These are phyloP conservation scores for Hesperophylax magnus DNA, from an alignment of 1,140 invertebrate species.

Conservation along the genomic window DNA sequence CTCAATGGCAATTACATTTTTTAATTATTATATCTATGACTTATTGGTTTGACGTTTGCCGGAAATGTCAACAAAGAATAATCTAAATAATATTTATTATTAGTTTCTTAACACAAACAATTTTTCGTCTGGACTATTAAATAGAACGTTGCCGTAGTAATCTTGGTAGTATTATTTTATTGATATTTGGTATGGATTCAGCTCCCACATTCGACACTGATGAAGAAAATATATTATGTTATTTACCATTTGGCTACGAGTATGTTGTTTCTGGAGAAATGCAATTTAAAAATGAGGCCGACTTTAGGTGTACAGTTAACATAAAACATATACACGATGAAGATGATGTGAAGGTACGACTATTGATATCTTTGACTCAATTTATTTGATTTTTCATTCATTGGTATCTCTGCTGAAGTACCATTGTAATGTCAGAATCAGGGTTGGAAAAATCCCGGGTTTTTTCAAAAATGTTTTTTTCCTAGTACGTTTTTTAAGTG, in stretches of 20 bases:
- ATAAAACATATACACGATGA: conserved; percentile 49
- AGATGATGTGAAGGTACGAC: conserved; percentile 50
- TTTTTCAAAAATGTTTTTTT: no score
- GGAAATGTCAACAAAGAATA: no score
- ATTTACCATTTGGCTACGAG: conserved; percentile 49
- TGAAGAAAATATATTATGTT: conserved; percentile 47
- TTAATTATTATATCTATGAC: no score
- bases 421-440: background rate
- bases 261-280: conserved; percentile 44
- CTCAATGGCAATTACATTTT: no score
- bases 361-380: background rate
- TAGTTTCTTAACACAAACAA: no score
- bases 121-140: no score
- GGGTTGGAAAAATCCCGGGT: no score
- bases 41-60: no score
- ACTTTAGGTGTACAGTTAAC: conserved; percentile 50
- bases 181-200: background rate
- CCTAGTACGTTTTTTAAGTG: no score
- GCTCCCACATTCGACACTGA: conserved; percentile 1
- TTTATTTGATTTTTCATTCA: background rate
- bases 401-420: background rate
- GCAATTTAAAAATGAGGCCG: conserved; percentile 49
- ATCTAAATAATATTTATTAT: no score
- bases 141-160: background rate
- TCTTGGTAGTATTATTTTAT: background rate